Evolutionary conservation across 92 coral and sea anemone species (phyloP).

Genomic region (Phymanthus crucifer): DNA sequence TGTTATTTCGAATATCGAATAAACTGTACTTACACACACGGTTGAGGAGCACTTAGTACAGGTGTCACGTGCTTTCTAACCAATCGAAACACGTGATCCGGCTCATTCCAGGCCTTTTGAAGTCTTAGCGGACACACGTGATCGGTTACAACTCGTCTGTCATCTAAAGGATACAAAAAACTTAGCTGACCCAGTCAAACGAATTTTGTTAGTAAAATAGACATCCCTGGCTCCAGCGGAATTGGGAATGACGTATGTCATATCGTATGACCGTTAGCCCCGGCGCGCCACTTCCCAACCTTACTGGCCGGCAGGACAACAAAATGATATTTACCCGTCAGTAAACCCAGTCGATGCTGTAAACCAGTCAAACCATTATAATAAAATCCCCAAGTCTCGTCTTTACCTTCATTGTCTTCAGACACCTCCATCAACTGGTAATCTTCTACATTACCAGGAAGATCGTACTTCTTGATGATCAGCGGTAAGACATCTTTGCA

Average conservation of each 20-base stretch:
- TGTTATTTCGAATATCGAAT: too few species aligned
- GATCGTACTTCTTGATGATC: slow-evolving; percentile 60
- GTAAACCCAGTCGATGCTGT: too few species aligned
- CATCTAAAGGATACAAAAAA: slow-evolving; percentile 44
- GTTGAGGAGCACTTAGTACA: background rate
- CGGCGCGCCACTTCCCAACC: too few species aligned
- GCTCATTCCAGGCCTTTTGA: slow-evolving; percentile 83
- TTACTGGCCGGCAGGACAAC: background rate
- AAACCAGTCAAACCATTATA: background rate
- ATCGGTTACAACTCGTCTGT: slow-evolving; percentile 80
- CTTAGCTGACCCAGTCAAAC: background rate
- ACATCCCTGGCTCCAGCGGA: too few species aligned
- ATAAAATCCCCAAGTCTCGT: background rate
- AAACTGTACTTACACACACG: slow-evolving; percentile 8
- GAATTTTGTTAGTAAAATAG: too few species aligned
- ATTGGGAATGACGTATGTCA: too few species aligned
- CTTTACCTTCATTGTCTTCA: slow-evolving; percentile 73
- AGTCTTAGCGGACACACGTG: slow-evolving; percentile 83
- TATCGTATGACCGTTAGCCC: too few species aligned
- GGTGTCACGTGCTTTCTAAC: slow-evolving; percentile 49
- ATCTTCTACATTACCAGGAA: slow-evolving; percentile 71
- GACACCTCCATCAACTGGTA: slow-evolving; percentile 82
- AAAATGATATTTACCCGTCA: background rate
- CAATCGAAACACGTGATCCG: slow-evolving; percentile 89
- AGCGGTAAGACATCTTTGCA: slow-evolving; percentile 68